Percentiles rank a stretch among this genome's conserved stretches.
These are phyloP conservation scores for Heliconius ismenius DNA, from an alignment of 2,888 invertebrate genomes.

Conservation along the genomic window DNA sequence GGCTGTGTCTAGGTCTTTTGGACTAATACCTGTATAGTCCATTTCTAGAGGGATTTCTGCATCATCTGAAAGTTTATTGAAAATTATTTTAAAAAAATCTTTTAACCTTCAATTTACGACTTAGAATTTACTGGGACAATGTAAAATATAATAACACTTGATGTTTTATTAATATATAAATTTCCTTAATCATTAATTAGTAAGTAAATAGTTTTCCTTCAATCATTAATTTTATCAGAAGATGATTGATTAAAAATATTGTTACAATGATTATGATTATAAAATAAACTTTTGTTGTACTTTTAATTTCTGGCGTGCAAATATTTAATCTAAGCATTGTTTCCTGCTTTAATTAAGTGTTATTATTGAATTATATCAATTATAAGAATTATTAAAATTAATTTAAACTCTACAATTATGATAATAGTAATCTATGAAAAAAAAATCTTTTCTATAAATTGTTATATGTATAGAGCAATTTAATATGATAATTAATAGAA, in stretches of 20 bases:
- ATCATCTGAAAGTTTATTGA: slow-evolving; percentile 64
- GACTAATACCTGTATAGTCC: slow-evolving; percentile 84
- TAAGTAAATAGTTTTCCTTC: neutral
- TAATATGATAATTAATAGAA: too few species aligned
- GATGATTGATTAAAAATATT: neutral
- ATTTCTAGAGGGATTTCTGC: slow-evolving; percentile 82
- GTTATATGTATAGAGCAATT: too few species aligned
- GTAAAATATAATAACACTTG: neutral
- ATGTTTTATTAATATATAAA: too few species aligned
- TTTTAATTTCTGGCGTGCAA: neutral
- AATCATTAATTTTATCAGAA: neutral
- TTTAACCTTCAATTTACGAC: neutral
- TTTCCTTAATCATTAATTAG: too few species aligned
- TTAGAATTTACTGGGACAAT: neutral
- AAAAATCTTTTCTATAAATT: too few species aligned
- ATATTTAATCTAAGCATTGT: neutral
- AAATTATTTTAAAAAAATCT: too few species aligned
- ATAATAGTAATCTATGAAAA: too few species aligned
- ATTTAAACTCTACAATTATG: neutral
- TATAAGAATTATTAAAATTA: neutral
- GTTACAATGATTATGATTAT: neutral
- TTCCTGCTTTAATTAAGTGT: slow-evolving; percentile 1
- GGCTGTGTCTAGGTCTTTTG: slow-evolving; percentile 83
- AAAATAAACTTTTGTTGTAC: neutral
- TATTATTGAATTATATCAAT: neutral